Evolutionary conservation across 2,888 invertebrate species (phyloP), one percentile per base, ranked within the genome.

Genomic region (Gryllus longicercus): DNA sequence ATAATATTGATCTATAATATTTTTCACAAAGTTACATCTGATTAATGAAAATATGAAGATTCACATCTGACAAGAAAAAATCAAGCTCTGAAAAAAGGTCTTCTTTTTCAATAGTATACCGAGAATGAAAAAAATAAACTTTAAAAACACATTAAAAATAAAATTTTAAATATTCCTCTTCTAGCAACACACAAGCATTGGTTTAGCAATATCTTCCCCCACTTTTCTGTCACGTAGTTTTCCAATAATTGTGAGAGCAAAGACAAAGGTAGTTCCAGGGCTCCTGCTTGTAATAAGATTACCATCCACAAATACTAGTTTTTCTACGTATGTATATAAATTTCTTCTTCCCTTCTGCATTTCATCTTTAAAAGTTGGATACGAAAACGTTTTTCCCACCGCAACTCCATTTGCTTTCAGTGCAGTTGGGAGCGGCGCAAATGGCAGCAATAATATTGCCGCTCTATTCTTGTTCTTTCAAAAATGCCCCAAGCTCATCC

Each of bases 361-460:
- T 85, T 94, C 89, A 12, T 92, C 91, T 85, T 95, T 94, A 82
- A 95, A 92, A 0, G 92, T 89, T 0, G 99, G 99, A 87, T 99
- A 8, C 38, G 38, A 38, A 5, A 38, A 5, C 8, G 38, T 38
- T 38, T 38, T 8, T 51, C 96, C 96, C 50, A 89, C 86, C 0
- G 90, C 94, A 82, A 99, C 93, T 8, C 92, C 92, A 86, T 98
- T 97, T 0, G 93, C 91, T 81, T 93, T 93, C 63, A 99, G 88
- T 0, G 94, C 97, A 16, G 93, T 94, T 0, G 99, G 99, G 98
- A 0, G 95, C 96, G 92, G 99, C 99, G 89, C 99, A 99, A 82
- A 99, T 98, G 14, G 98, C 98, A 4, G 96, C 98, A 76, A 99
- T 91, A 11, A 95, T 87, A 83, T 92, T 90, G 0, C 93, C 93